phyloP scores from a whole-genome alignment of 2,888 invertebrate genomes.

The Hemaris fuciformis region DNA sequence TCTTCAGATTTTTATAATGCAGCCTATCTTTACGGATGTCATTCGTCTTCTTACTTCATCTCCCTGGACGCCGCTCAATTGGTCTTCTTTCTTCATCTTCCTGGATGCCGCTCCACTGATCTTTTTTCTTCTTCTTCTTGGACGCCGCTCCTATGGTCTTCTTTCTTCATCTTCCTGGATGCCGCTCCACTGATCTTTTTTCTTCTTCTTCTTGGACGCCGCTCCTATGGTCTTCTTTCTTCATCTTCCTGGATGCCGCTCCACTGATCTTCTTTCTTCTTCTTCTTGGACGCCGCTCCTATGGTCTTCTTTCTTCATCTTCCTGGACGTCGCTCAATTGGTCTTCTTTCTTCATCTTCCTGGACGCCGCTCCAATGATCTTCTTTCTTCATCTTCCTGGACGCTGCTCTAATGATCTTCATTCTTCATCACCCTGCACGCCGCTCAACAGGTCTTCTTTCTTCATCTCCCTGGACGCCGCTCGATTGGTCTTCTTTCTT shows the following conservation, averaged over 20 bases:
- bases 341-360: no score
- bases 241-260: constrained; percentile 7
- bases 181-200: no score
- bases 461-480: constrained; percentile 12
- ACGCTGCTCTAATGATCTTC: constrained; percentile 10
- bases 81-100: constrained; percentile 18
- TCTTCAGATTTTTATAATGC: no score
- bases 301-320: constrained; percentile 7
- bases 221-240: constrained; percentile 9
- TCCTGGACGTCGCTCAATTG: no score
- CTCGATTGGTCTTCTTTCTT: constrained; percentile 10
- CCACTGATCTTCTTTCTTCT: neutral
- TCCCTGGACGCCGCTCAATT: neutral
- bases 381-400: neutral
- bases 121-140: no score
- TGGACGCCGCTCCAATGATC: neutral
- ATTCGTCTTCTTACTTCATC: no score
- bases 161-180: no score
- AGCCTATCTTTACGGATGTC: no score
- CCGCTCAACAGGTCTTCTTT: constrained; percentile 15
- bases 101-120: no score
- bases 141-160: no score
- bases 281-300: neutral
- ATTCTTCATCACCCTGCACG: constrained; percentile 16
- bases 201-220: neutral